These are phyloP conservation scores for Petrolisthes cinctipes DNA, from an alignment of 2,888 invertebrate genomes.

Conservation along the genomic window DNA sequence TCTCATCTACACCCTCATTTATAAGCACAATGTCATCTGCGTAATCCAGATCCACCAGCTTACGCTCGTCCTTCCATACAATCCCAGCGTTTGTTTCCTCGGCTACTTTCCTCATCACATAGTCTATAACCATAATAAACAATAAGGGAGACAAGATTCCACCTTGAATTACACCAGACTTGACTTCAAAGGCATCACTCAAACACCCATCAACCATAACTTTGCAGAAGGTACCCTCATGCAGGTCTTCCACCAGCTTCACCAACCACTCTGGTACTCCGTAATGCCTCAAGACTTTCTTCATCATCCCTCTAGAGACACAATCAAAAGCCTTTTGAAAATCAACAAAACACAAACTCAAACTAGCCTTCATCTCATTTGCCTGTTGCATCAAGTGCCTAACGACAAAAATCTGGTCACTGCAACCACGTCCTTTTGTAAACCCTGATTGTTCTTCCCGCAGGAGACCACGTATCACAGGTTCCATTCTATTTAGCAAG, in stretches of 20 bases:
- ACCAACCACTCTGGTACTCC: neutral
- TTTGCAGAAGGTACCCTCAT: neutral
- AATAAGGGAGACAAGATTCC: too few species aligned
- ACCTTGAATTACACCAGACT: neutral
- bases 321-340: neutral
- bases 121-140: neutral
- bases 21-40: neutral
- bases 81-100: neutral
- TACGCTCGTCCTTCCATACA: neutral
- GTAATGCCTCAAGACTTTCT: neutral
- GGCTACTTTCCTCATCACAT: neutral
- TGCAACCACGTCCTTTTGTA: too few species aligned
- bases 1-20: neutral
- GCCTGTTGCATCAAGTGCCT: slow-evolving; percentile 4
- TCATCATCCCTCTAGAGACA: neutral
- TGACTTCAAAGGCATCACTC: neutral
- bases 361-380: slow-evolving; percentile 1
- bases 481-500: too few species aligned
- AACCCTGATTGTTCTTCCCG: neutral
- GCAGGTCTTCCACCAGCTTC: neutral
- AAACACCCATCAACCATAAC: neutral
- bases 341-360: slow-evolving; percentile 7
- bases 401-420: too few species aligned
- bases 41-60: slow-evolving; percentile 1
- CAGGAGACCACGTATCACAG: too few species aligned